Evolutionary conservation across 2,113 vertebrate genomes (phyloP).

Genomic region (Theristicus caerulescens): DNA sequence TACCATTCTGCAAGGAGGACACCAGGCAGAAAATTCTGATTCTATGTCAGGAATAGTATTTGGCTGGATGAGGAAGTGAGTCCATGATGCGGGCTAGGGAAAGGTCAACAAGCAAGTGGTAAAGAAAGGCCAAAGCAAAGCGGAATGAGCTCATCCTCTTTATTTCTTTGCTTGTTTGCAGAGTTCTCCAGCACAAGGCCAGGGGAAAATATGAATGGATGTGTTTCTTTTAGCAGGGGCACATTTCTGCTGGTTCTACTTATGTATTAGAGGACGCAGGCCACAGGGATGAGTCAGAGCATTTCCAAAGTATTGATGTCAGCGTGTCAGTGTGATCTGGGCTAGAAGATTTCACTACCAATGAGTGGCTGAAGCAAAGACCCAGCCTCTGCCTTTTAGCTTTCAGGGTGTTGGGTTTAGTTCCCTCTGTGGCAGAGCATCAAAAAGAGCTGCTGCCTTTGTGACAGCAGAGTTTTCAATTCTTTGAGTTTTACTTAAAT

Average conservation of each 20-base stretch:
- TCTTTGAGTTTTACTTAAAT: not conserved
- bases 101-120: not conserved
- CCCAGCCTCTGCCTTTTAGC: not conserved
- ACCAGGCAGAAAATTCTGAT: not conserved
- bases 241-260: not conserved
- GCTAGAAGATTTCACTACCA: not conserved
- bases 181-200: not conserved
- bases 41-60: not conserved
- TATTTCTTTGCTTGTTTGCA: not conserved
- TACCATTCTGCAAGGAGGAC: not conserved
- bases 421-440: not conserved
- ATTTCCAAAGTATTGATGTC: not conserved
- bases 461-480: not conserved
- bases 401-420: not conserved
- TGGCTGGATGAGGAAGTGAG: not conserved
- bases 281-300: not conserved
- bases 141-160: not conserved
- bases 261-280: fast-evolving
- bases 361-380: not conserved
- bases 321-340: not conserved
- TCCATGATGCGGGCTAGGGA: not conserved
- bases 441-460: not conserved
- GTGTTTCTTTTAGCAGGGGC: not conserved
- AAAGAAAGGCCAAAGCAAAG: not conserved
- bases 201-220: not conserved